These are phyloP conservation scores for Galeopterus variegatus DNA, from an alignment of 2,113 vertebrate genomes.

Conservation along the genomic window DNA sequence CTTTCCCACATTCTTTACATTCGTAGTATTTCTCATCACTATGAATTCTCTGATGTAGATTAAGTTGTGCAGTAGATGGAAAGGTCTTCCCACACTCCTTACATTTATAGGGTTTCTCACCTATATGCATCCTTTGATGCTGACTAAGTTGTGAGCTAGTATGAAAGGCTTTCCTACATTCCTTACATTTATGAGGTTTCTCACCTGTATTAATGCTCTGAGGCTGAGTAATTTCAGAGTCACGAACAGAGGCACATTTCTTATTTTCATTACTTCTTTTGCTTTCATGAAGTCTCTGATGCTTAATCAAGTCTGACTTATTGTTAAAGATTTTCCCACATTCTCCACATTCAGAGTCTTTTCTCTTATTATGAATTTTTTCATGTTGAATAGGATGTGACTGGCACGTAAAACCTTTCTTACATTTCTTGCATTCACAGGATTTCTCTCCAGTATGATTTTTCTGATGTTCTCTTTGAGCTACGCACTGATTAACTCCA, in stretches of 20 bases:
- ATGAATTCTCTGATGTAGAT: constrained; percentile 84
- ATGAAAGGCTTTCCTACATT: constrained; percentile 84
- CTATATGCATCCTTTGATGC: constrained; percentile 84
- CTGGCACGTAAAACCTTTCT: constrained; percentile 53
- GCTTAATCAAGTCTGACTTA: constrained; percentile 76
- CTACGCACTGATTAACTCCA: neutral
- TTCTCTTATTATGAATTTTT: constrained; percentile 68
- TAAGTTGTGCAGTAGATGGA: constrained; percentile 84
- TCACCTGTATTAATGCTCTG: constrained; percentile 70
- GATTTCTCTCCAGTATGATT: constrained; percentile 41
- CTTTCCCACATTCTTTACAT: constrained; percentile 85
- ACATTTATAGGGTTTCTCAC: constrained; percentile 86
- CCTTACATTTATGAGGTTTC: constrained; percentile 80
- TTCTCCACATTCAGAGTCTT: constrained; percentile 78
- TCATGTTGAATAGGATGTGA: constrained; percentile 53
- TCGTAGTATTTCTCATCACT: constrained; percentile 80
- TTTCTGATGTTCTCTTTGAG: neutral
- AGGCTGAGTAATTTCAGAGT: constrained; percentile 75
- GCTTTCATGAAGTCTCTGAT: constrained; percentile 78
- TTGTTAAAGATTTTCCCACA: constrained; percentile 78
- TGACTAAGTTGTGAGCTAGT: constrained; percentile 82
- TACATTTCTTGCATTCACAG: constrained; percentile 51
- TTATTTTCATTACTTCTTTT: constrained; percentile 79
- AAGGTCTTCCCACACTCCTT: constrained; percentile 85
- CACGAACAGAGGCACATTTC: constrained; percentile 67